Evolutionary conservation across 2,888 invertebrate species (phyloP).

Genomic region (Eremobia ochroleuca): DNA sequence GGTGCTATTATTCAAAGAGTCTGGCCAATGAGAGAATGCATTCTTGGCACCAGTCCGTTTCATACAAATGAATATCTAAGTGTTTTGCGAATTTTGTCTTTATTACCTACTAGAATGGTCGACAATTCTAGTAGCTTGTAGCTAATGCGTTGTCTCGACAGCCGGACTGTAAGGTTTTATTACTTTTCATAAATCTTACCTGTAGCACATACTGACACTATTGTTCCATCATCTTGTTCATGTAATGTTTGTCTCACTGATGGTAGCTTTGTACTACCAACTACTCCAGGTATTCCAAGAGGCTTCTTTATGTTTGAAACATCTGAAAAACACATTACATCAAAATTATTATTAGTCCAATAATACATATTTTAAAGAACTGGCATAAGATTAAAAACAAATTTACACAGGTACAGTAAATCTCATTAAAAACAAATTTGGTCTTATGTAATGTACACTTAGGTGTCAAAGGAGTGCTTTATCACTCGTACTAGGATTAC

Average conservation of each 20-base stretch:
- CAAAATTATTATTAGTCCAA: not conserved
- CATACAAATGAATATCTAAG: too few relatives aligned
- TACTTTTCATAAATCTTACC: slow-evolving; percentile 72
- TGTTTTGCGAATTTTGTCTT: too few relatives aligned
- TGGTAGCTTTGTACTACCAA: slow-evolving; percentile 86
- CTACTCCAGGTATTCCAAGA: slow-evolving; percentile 87
- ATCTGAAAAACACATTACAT: slow-evolving; percentile 89
- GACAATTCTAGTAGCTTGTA: too few relatives aligned
- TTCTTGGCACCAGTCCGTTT: too few relatives aligned
- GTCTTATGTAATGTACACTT: not conserved
- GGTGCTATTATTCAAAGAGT: not conserved
- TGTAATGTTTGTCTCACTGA: slow-evolving; percentile 93
- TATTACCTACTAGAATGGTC: too few relatives aligned
- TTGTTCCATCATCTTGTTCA: slow-evolving; percentile 97
- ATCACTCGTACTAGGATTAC: not conserved
- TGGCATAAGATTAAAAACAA: too few relatives aligned
- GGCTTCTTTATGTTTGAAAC: slow-evolving; percentile 93
- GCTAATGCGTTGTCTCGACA: too few relatives aligned
- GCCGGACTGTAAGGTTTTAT: not conserved
- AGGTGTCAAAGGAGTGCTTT: not conserved
- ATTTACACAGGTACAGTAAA: not conserved
- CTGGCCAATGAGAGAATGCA: too few relatives aligned
- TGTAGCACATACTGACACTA: slow-evolving; percentile 97
- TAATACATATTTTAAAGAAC: not conserved
- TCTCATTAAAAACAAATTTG: not conserved